phyloP scores from a whole-genome alignment of 2,113 vertebrate genomes.

The Mustelus asterias region DNA sequence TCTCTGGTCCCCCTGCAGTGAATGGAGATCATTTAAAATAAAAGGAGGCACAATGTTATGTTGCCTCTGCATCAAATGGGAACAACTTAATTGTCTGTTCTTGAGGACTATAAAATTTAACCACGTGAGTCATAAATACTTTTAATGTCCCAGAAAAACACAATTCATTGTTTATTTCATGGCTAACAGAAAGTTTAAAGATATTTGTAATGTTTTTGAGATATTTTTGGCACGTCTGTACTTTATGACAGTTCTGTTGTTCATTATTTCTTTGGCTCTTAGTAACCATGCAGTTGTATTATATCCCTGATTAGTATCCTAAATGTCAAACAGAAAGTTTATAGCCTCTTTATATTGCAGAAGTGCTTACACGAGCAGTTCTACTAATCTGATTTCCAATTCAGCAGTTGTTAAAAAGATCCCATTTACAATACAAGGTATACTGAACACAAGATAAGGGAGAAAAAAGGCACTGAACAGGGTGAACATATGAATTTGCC shows the following conservation, averaged over 20 bases:
- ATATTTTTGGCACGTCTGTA: neutral
- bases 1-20: too few species aligned
- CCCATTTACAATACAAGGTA: neutral
- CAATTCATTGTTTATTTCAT: neutral
- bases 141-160: neutral
- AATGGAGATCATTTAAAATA: too few species aligned
- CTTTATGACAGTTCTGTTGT: neutral
- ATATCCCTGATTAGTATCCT: neutral
- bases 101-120: neutral
- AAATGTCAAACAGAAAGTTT: neutral
- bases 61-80: neutral
- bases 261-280: neutral
- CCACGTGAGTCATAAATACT: neutral
- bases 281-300: neutral
- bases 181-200: neutral
- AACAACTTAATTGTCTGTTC: neutral
- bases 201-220: neutral
- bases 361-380: neutral
- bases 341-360: neutral
- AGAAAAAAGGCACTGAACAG: neutral
- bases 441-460: neutral
- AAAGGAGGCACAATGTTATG: too few species aligned
- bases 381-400: neutral
- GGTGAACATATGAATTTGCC: neutral
- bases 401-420: neutral